Evolutionary conservation across 23 tunicate genomes (phyloP).

Genomic region (Clavelina lepadiformis): DNA sequence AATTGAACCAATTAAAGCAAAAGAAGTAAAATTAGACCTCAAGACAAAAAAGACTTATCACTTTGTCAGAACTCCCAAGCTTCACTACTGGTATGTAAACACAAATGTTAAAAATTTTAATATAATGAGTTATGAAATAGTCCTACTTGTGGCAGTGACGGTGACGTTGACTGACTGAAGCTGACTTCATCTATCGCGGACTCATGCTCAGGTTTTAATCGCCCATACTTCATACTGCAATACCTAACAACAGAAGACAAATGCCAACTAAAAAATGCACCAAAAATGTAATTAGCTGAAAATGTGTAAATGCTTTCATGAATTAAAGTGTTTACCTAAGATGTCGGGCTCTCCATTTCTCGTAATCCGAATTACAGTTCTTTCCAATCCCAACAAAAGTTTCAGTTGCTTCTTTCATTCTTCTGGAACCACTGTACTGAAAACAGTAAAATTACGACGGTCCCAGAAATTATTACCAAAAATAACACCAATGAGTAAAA

Average conservation of each 20-base stretch:
- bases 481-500: too few species aligned
- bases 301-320: too few species aligned
- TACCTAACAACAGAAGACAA: slow-evolving; percentile 16
- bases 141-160: slow-evolving; percentile 54
- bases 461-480: background rate
- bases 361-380: slow-evolving; percentile 72
- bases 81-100: too few species aligned
- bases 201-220: slow-evolving; percentile 64
- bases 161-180: slow-evolving; percentile 58
- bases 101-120: too few species aligned
- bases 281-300: background rate
- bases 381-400: slow-evolving; percentile 88
- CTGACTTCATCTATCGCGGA: slow-evolving; percentile 63
- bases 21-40: too few species aligned
- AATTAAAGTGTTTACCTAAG: slow-evolving; percentile 35
- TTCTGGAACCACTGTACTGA: slow-evolving; percentile 61
- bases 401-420: slow-evolving; percentile 83
- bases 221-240: slow-evolving; percentile 70
- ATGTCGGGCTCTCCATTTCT: slow-evolving; percentile 78
- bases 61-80: too few species aligned
- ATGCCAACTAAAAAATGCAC: background rate
- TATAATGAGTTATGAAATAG: background rate
- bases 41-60: too few species aligned
- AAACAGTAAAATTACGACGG: background rate
- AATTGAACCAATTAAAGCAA: too few species aligned